A percentile compares a stretch with the other conserved stretches of the same genome.
Evolutionary conservation across 2,113 vertebrate genomes (phyloP).

Genomic region (Alligator sinensis): DNA sequence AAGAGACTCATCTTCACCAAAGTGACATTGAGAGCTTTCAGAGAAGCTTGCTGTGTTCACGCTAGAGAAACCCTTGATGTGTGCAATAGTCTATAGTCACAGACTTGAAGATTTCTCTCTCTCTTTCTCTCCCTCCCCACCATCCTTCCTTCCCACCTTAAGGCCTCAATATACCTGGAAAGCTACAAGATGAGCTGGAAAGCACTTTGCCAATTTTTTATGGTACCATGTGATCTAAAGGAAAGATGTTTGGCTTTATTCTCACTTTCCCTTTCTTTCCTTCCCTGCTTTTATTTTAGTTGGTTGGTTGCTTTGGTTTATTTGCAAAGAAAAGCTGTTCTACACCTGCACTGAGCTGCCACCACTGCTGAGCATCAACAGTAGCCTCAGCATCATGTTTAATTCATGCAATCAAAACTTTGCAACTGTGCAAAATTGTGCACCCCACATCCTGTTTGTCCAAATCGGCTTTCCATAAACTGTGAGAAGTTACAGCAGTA

Average conservation of each 20-base stretch:
- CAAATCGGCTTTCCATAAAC: slow-evolving; percentile 64
- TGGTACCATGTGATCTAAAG: neutral
- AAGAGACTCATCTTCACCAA: slow-evolving; percentile 22
- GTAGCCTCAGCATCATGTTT: slow-evolving; percentile 74
- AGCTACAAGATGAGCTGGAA: neutral
- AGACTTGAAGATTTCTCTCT: slow-evolving; percentile 22
- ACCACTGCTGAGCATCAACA: slow-evolving; percentile 11
- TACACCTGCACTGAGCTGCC: slow-evolving; percentile 54
- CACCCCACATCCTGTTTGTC: slow-evolving; percentile 67
- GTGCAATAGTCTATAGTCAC: slow-evolving; percentile 3
- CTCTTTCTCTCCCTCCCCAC: neutral
- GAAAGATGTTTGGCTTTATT: slow-evolving; percentile 13
- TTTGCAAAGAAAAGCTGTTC: neutral
- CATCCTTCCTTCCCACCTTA: neutral
- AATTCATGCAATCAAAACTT: slow-evolving; percentile 83
- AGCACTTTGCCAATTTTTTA: slow-evolving; percentile 10
- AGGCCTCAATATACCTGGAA: slow-evolving; percentile 12
- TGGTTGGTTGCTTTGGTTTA: neutral
- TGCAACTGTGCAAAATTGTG: slow-evolving; percentile 71
- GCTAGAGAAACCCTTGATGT: slow-evolving; percentile 2
- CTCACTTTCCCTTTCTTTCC: neutral
- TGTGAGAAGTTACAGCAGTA: slow-evolving; percentile 65
- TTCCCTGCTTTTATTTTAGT: neutral
- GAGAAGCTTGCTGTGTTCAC: slow-evolving; percentile 18
- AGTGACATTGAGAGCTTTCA: slow-evolving; percentile 43